These are phyloP conservation scores for Cottoperca gobio DNA, from an alignment of 2,797 vertebrate genomes.

Conservation along the genomic window DNA sequence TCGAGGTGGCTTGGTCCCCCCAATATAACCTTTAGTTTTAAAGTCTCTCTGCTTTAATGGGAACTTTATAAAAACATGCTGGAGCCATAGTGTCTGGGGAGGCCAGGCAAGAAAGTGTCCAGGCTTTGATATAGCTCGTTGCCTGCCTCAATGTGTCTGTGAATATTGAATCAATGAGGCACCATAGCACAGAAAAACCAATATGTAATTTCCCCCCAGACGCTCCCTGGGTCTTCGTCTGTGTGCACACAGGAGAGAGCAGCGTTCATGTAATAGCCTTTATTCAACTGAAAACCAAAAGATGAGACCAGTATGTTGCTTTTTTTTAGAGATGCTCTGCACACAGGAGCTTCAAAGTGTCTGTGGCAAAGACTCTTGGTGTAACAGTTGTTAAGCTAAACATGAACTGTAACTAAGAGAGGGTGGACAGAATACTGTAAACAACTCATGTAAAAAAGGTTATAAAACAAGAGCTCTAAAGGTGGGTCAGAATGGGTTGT, in stretches of 20 bases:
- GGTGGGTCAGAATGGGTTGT: conserved; percentile 18
- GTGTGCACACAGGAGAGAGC: conserved; percentile 60
- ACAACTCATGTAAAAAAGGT: background rate
- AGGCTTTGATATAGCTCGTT: conserved; percentile 67
- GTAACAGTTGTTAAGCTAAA: conserved; percentile 19
- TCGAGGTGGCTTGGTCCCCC: background rate
- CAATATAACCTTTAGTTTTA: conserved; percentile 5
- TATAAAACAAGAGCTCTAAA: background rate
- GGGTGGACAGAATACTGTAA: background rate
- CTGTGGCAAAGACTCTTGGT: conserved; percentile 1
- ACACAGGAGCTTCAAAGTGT: conserved; percentile 26
- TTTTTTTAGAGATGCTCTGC: conserved; percentile 23
- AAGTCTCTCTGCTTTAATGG: conserved; percentile 28
- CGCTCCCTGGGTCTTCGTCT: conserved; percentile 42
- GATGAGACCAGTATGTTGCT: conserved; percentile 48
- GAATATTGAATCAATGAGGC: conserved; percentile 79
- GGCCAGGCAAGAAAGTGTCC: conserved; percentile 48
- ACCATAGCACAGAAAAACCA: conserved; percentile 69
- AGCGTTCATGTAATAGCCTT: conserved; percentile 45
- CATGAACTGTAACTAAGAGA: conserved; percentile 18
- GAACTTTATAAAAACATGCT: conserved; percentile 37
- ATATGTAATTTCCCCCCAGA: conserved; percentile 72
- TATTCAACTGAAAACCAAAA: conserved; percentile 60
- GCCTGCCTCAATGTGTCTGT: conserved; percentile 61
- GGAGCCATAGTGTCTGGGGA: conserved; percentile 49